These are phyloP conservation scores for Camponotus pennsylvanicus DNA, from an alignment of 1,140 invertebrate genomes.

Conservation along the genomic window DNA sequence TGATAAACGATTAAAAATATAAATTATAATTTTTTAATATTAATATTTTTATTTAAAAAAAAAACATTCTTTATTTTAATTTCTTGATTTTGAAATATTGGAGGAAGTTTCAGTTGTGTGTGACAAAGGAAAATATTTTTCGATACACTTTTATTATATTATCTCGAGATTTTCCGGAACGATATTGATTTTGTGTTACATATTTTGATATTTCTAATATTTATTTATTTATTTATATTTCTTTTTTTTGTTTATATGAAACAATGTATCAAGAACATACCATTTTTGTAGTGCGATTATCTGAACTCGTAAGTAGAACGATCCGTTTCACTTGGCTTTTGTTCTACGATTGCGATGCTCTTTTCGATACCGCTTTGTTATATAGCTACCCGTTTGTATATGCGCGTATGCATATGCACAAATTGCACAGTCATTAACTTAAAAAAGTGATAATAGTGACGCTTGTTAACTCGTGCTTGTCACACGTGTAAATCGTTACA, in stretches of 20 bases:
- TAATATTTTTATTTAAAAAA: too few relatives aligned
- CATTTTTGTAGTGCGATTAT: conserved; percentile 26
- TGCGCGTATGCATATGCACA: conserved; percentile 16
- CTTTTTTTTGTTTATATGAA: neutral
- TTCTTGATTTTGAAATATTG: neutral
- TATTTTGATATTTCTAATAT: neutral
- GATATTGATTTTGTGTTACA: neutral
- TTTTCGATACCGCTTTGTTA: conserved; percentile 22
- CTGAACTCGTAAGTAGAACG: conserved; percentile 8
- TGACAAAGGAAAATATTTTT: too few relatives aligned
- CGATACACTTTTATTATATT: too few relatives aligned
- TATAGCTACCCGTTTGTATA: conserved; percentile 46
- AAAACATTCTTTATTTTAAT: neutral
- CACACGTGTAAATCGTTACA: conserved; percentile 39
- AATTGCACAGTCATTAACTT: conserved; percentile 51
- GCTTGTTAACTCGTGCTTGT: conserved; percentile 30
- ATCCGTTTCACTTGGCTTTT: neutral
- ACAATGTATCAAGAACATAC: conserved; percentile 18
- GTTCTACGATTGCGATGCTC: neutral
- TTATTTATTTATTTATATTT: neutral
- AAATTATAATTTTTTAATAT: too few relatives aligned
- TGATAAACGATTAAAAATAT: neutral
- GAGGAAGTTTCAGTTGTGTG: too few relatives aligned
- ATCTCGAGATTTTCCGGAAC: too few relatives aligned
- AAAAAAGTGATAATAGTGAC: conserved; percentile 28